Conservation (phyloP, 2,797 vertebrate genomes). For the Tachyglossus aculeatus region DNA sequence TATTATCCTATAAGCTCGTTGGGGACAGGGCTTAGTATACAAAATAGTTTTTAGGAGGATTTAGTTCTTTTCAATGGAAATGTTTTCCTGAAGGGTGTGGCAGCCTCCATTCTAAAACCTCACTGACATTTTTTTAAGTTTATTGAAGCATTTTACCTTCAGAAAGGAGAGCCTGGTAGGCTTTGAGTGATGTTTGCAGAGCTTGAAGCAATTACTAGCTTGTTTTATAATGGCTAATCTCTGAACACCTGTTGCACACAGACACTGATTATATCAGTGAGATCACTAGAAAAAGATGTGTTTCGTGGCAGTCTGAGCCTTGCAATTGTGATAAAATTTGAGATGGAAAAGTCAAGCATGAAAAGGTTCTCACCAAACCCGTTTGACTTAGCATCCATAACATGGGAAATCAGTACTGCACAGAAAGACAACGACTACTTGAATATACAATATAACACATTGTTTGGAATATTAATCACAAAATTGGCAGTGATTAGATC, state of each 20-base stretch:
- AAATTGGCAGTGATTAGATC: not conserved
- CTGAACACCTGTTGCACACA: constrained; percentile 17
- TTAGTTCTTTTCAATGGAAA: too few species aligned
- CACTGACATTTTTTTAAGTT: not conserved
- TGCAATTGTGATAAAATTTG: not conserved
- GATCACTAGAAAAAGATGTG: not conserved
- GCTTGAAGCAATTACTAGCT: not conserved
- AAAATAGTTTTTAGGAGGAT: too few species aligned
- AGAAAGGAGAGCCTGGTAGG: not conserved
- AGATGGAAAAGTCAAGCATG: not conserved
- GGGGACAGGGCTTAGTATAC: too few species aligned
- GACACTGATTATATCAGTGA: constrained; percentile 2
- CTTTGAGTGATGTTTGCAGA: constrained; percentile 14
- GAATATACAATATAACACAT: not conserved
- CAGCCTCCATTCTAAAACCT: not conserved
- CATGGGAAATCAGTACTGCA: constrained; percentile 20
- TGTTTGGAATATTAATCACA: not conserved
- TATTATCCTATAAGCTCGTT: too few species aligned
- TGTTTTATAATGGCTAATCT: constrained; percentile 21
- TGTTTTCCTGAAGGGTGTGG: too few species aligned
- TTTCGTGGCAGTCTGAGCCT: not conserved
- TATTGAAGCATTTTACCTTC: constrained; percentile 24
- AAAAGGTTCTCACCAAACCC: constrained; percentile 16
- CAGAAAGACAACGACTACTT: not conserved
- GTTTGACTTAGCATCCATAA: constrained; percentile 28